phyloP scores from a whole-genome alignment of 2,888 invertebrate genomes.

The Cerceris rybyensis region DNA sequence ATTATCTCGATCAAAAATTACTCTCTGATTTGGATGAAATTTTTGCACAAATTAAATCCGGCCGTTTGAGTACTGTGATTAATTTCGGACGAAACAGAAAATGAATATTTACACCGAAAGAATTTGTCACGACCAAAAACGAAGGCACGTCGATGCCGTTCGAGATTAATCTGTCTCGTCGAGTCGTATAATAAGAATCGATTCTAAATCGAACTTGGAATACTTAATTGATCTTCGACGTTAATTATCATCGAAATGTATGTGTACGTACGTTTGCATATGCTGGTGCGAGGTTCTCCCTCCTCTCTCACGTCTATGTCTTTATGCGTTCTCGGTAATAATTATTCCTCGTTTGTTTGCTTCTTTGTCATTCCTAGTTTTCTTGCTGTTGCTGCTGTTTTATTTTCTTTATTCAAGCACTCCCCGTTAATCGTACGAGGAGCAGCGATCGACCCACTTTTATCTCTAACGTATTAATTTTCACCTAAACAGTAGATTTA shows the following conservation, averaged over 20 bases:
- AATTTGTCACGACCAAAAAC: too few species aligned
- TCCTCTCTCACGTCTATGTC: slow-evolving; percentile 56
- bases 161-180: too few species aligned
- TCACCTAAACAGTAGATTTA: slow-evolving; percentile 67
- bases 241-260: slow-evolving; percentile 38
- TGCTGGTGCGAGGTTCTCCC: slow-evolving; percentile 26
- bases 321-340: slow-evolving; percentile 39
- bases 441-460: slow-evolving; percentile 48
- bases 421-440: slow-evolving; percentile 30
- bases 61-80: too few species aligned
- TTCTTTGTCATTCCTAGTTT: slow-evolving; percentile 10
- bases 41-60: too few species aligned
- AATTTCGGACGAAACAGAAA: too few species aligned
- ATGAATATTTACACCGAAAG: too few species aligned
- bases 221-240: slow-evolving; percentile 16
- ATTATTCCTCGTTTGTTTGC: too few species aligned
- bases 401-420: slow-evolving; percentile 16
- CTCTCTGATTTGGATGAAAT: too few species aligned
- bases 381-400: slow-evolving; percentile 10
- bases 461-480: slow-evolving; percentile 42
- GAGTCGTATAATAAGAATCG: too few species aligned
- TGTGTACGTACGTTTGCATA: neutral
- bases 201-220: neutral
- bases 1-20: too few species aligned
- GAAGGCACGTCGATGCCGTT: too few species aligned